Conservation (phyloP, 1,140 invertebrate species). For the Neotoxoptera formosana region DNA sequence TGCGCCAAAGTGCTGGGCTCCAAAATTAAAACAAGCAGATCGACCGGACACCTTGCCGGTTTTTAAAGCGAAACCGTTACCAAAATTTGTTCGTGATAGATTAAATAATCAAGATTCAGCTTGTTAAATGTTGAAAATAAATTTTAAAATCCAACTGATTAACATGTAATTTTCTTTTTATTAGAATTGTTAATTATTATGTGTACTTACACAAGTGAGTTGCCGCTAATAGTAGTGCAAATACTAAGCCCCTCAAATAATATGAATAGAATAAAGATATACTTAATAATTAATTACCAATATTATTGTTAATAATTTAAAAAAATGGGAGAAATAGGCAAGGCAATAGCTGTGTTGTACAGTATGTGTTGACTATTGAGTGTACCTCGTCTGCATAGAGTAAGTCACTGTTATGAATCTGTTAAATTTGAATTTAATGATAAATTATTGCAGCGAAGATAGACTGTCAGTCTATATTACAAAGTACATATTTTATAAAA, state of each 20-base stretch:
- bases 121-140: neutral
- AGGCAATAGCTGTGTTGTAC: neutral
- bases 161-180: neutral
- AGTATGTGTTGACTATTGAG: neutral
- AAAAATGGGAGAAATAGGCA: neutral
- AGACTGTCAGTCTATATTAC: too few species aligned
- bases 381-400: neutral
- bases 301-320: neutral
- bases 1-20: slow-evolving; percentile 25
- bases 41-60: neutral
- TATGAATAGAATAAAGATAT: neutral
- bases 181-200: neutral
- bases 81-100: slow-evolving; percentile 34
- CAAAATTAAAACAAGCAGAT: slow-evolving; percentile 12
- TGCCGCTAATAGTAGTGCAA: too few species aligned
- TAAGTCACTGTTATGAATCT: neutral
- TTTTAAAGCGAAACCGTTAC: slow-evolving; percentile 26
- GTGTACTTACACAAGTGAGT: neutral
- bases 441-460: neutral
- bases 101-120: neutral
- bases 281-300: too few species aligned
- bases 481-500: too few species aligned
- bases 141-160: neutral
- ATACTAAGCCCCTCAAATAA: neutral
- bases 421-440: neutral